phyloP scores from a whole-genome alignment of 2,797 vertebrate species.

The Picus viridis region DNA sequence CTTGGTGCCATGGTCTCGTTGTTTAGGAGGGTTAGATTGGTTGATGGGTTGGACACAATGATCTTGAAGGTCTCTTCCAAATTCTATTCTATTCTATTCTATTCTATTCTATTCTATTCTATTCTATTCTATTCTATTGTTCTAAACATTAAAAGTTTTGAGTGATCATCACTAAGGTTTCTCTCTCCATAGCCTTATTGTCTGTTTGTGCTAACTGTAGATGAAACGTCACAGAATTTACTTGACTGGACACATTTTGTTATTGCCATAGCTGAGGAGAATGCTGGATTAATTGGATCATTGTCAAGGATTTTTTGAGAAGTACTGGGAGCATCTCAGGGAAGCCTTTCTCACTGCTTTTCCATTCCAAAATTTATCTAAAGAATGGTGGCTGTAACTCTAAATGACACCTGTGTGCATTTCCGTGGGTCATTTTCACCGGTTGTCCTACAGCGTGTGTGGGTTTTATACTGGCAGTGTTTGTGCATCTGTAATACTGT shows the following conservation, averaged over 20 bases:
- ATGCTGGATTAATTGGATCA: not conserved
- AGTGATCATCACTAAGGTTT: slow-evolving; percentile 30
- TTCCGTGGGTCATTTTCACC: not conserved
- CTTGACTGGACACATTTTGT: not conserved
- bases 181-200: not conserved
- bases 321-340: not conserved
- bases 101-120: too few species aligned
- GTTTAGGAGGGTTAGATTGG: too few species aligned
- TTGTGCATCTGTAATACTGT: not conserved
- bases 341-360: slow-evolving; percentile 4
- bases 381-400: not conserved
- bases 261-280: not conserved
- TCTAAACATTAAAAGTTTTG: not conserved
- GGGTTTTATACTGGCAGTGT: not conserved
- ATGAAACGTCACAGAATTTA: not conserved
- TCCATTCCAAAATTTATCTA: not conserved
- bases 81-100: too few species aligned
- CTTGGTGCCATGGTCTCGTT: too few species aligned
- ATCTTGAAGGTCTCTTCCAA: too few species aligned
- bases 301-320: slow-evolving; percentile 1
- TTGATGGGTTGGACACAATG: too few species aligned
- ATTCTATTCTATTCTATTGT: too few species aligned
- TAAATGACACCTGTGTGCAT: not conserved
- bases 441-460: not conserved
- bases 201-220: not conserved